Evolutionary conservation across 2,888 invertebrate species (phyloP), one percentile per base, ranked within the genome.

Genomic region (Oligia fasciuncula): DNA sequence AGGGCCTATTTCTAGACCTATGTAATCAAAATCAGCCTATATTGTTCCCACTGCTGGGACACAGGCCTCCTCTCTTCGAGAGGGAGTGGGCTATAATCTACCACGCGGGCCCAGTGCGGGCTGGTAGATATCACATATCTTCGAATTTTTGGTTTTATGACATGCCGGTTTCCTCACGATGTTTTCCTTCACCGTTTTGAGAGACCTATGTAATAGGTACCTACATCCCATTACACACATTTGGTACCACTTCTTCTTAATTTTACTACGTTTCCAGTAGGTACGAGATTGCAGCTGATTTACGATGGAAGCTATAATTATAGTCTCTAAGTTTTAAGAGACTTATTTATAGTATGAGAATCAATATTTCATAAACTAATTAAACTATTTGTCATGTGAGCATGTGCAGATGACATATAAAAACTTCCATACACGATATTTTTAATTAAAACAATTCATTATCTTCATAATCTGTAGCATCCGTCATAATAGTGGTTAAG

Each of bases 301-400:
- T 62, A 62, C 3, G 62, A 2, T 29, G 29, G 29, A 65, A 40
- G 0, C 46, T 19, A 40, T 19, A 43, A 29, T 19, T 14, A 14
- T 46, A 6, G 1, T 19, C 17, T 57, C 65, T 77, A 62, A n/a
- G 3, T 65, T 63, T n/a, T 3, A 35, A 40, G 6, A 77, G 35
- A 51, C 73, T 14, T 29, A 65, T 40, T 17, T 49, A 57, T 13
- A 62, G 17, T 19, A n/a, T 13, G 51, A n/a, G 2, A 68, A 73
- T 67, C 43, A 79, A 67, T 79, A 60, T 65, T 51, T 67, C 11
- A 66, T 72, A 43, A 79, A 65, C 29, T n/a, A 73, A 67, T 73
- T 54, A 67, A 73, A 54, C 62, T 62, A 73, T 73, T 62, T 62
- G 40, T 73, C 54, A 62, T 54, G 62, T 8, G n/a, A 57, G 8